These are phyloP conservation scores for Acrossocheilus fasciatus DNA, from an alignment of 2,797 vertebrate species.

Conservation along the genomic window DNA sequence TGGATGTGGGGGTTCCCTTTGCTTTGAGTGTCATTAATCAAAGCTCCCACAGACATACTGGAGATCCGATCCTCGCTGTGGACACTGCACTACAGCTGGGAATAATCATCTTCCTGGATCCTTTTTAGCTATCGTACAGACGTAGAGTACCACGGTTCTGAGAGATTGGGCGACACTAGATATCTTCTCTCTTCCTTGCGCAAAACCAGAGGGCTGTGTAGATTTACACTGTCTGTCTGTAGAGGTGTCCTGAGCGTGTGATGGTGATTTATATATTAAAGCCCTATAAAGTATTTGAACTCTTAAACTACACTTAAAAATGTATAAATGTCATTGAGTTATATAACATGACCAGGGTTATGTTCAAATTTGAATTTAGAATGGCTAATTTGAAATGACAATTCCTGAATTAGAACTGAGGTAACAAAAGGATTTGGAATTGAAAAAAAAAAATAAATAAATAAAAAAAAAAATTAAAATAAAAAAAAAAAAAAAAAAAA, in stretches of 20 bases:
- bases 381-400: not conserved
- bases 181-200: constrained; percentile 58
- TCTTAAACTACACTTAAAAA: not conserved
- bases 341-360: not conserved
- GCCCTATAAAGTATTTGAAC: not conserved
- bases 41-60: constrained; percentile 58
- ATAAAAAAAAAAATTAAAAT: not conserved
- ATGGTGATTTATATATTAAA: constrained; percentile 1
- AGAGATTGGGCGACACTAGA: constrained; percentile 54
- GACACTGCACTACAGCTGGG: constrained; percentile 73
- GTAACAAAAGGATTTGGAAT: not conserved
- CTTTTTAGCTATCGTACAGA: constrained; percentile 37
- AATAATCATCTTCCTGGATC: constrained; percentile 71
- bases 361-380: not conserved
- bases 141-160: constrained; percentile 12
- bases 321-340: not conserved
- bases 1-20: constrained; percentile 61
- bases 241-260: not conserved
- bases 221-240: constrained; percentile 28
- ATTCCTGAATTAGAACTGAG: not conserved
- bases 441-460: not conserved
- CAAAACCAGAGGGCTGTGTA: constrained; percentile 37
- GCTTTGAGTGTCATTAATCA: constrained; percentile 73
- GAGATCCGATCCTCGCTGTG: constrained; percentile 55
- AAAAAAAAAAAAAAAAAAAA: not conserved